Evolutionary conservation across 92 coral and sea anemone genomes (phyloP).

Genomic region (Hydrozoanthus gracilis): DNA sequence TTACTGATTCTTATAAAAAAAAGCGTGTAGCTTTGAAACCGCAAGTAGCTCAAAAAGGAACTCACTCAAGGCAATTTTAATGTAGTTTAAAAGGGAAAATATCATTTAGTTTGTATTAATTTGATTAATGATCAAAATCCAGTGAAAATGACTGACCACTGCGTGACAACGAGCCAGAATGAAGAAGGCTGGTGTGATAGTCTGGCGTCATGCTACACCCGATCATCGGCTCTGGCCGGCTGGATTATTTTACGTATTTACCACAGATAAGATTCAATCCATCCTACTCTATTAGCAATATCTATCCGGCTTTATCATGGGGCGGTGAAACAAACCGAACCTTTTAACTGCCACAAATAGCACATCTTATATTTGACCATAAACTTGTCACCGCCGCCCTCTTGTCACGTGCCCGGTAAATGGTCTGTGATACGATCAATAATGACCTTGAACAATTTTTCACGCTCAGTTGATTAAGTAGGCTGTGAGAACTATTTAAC

Average conservation of each 20-base stretch:
- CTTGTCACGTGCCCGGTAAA: neutral
- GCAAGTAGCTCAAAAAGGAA: too few species aligned
- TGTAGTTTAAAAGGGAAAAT: too few species aligned
- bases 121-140: neutral
- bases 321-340: too few species aligned
- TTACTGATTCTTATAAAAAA: too few species aligned
- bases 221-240: neutral
- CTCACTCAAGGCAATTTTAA: too few species aligned
- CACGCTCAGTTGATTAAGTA: slow-evolving; percentile 8
- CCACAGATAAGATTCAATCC: too few species aligned
- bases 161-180: neutral
- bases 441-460: neutral
- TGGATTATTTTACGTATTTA: too few species aligned
- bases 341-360: neutral
- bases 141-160: neutral
- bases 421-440: neutral
- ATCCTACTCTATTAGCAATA: too few species aligned
- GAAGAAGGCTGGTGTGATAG: too few species aligned
- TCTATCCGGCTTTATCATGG: too few species aligned
- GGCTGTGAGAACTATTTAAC: slow-evolving; percentile 5
- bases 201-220: neutral
- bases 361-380: slow-evolving; percentile 2
- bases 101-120: too few species aligned
- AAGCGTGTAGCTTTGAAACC: too few species aligned
- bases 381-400: slow-evolving; percentile 3